Evolutionary conservation across 2,888 invertebrate genomes (phyloP), one percentile per base, ranked within the genome.

Genomic region (Acleris literana): DNA sequence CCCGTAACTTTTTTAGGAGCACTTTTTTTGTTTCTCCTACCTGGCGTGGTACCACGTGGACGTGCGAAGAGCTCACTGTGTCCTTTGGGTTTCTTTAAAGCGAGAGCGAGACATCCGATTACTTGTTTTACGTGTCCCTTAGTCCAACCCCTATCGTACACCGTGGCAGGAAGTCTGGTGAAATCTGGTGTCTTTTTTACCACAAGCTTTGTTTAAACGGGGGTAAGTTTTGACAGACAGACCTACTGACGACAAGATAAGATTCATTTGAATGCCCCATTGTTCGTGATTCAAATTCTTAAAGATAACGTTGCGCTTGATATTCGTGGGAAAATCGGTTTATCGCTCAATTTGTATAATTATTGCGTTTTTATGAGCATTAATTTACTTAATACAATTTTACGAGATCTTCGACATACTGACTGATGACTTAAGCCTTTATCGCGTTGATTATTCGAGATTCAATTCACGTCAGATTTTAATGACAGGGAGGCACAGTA

Each of bases 151-250:
- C 82, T 81, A 81, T 78, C 55, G 39, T 49, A 59, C 77, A 76
- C 75, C 71, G 71, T 74, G 85, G 82, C 91, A 92, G 92, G 92
- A 92, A 90, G 92, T 92, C 79, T 72, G 81, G 87, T 78, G 82
- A 87, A 89, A 91, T 91, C 92, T 92, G 92, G 88, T 88, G 81
- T 86, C 80, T 87, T 90, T 92, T 89, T 89, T 87, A 84, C 80
- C 80, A 71, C 81, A 81, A 72, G 76, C 72, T 82, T 83, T 87
- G 86, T 90, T 87, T 88, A 83, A 85, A 85, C 85, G 81, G 85
- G 86, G 87, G 84, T 81, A 76, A 77, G 78, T 84, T 86, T 83
- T 85, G 84, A 84, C 84, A 81, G 77, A 82, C 84, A 85, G 85
- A 84, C 86, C 77, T 76, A 79, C 80, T 78, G 83, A 84, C 68